Evolutionary conservation across 1,140 invertebrate species (phyloP), one percentile per base, ranked within the genome.

Genomic region (Watersipora subatra): DNA sequence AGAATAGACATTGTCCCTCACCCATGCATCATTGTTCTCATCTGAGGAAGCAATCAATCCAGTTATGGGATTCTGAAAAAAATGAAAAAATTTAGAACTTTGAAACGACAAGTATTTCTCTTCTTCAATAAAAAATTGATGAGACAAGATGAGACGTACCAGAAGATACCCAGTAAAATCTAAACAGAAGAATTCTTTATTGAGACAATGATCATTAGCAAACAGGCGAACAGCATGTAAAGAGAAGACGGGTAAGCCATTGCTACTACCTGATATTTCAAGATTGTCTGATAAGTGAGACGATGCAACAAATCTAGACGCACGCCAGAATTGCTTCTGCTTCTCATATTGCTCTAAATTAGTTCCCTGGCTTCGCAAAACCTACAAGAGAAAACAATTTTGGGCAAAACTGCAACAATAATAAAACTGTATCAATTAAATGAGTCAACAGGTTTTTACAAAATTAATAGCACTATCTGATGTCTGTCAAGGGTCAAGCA

Each of bases 1-100:
- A 68, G 92, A 93, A 75, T 99, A 99, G 0, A 99, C 85, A 85
- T 99, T 99, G 77, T 99, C 95, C 20, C 97, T 84, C 65, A 99
- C 92, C 96, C 96, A 99, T 0, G 95, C 93, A 85, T 99, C 93
- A 66, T 89, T 86, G 74, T 91, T 92, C 0, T 88, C 86, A 57
- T 86, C 83, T 73, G 88, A 92, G 1, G 90, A 69, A 46, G 75
- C 69, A 28, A 80, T 68, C 26, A 98, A 81, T 17, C 95, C 94
- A 64, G 92, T 97, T 0, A 96, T 90, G 25, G 93, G 91, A 82
- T 97, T 89, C 84, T 97, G 71, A 61, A 76, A 76, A 63, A 30
- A 70, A 29, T 7, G 22, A 15, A 59, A 19, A 65, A 67, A 69
- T 64, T 28, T n/a, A n/a, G n/a, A n/a, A n/a, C n/a, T n/a, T n/a